These are phyloP conservation scores for Cecidostiba fungosa DNA, from an alignment of 2,888 invertebrate species.

Conservation along the genomic window DNA sequence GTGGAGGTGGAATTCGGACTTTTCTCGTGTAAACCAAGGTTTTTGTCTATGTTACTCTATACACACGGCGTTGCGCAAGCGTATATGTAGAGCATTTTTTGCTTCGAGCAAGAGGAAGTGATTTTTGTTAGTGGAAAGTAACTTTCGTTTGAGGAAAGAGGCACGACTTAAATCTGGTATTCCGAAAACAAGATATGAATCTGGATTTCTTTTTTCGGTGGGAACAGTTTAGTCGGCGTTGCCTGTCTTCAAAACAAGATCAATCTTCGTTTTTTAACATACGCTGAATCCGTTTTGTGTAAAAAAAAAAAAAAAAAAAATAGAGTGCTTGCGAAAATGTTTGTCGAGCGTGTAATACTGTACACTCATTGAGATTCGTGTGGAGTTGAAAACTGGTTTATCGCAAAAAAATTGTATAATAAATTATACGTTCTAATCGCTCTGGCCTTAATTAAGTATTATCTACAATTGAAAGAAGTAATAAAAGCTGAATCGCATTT, in stretches of 20 bases:
- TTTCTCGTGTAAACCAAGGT: neutral
- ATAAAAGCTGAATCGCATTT: conserved; percentile 36
- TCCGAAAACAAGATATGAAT: neutral
- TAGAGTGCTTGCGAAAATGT: neutral
- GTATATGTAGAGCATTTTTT: neutral
- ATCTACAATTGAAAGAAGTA: conserved; percentile 30
- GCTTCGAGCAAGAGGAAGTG: neutral
- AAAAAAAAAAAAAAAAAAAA: neutral
- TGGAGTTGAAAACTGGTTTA: conserved; percentile 9
- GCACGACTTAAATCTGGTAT: neutral
- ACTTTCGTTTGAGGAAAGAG: neutral
- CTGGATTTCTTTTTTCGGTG: neutral
- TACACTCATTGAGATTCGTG: neutral
- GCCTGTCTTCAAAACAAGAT: neutral
- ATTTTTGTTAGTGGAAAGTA: neutral
- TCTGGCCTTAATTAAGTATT: conserved; percentile 50
- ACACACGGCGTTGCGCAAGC: neutral
- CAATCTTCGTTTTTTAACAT: neutral
- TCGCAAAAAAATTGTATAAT: conserved; percentile 6
- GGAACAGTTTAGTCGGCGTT: neutral
- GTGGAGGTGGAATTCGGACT: neutral
- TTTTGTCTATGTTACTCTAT: neutral
- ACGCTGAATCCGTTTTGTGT: neutral
- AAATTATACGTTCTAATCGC: conserved; percentile 34
- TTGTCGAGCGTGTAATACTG: neutral